phyloP scores from a whole-genome alignment of 92 coral and sea anemone species.

The Diadumene lineata region DNA sequence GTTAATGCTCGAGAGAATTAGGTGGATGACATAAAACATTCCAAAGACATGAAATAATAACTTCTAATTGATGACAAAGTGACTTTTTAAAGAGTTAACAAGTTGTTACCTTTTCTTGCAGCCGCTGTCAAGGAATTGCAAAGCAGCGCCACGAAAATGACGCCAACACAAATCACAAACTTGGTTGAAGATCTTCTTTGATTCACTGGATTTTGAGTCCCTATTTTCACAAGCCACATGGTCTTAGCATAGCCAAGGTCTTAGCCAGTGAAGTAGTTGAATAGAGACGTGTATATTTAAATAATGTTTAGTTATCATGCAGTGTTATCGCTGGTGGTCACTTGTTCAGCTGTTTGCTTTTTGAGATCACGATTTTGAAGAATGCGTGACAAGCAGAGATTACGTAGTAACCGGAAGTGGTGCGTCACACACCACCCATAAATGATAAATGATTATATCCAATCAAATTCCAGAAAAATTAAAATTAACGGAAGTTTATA shows the following conservation, averaged over 20 bases:
- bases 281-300: slow-evolving; percentile 12
- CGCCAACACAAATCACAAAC: not conserved
- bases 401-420: too few relatives aligned
- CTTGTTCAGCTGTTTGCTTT: too few relatives aligned
- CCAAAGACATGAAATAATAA: not conserved
- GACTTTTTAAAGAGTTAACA: not conserved
- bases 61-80: not conserved
- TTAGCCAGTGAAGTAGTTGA: slow-evolving; percentile 3
- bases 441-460: too few relatives aligned
- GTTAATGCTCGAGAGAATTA: not conserved
- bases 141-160: not conserved
- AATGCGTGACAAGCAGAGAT: too few relatives aligned
- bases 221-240: slow-evolving; percentile 23
- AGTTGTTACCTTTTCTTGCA: slow-evolving; percentile 9
- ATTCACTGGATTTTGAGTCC: not conserved
- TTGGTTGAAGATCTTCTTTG: not conserved
- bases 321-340: too few relatives aligned
- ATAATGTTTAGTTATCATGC: slow-evolving; percentile 13
- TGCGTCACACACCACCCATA: too few relatives aligned
- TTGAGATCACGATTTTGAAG: too few relatives aligned
- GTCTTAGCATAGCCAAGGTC: slow-evolving; percentile 9
- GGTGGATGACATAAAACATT: not conserved
- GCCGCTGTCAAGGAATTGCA: not conserved
- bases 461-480: too few relatives aligned
- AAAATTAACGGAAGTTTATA: too few relatives aligned